These are phyloP conservation scores for Acropora yongei DNA, from an alignment of 64 coral and sea anemone species.

Conservation along the genomic window DNA sequence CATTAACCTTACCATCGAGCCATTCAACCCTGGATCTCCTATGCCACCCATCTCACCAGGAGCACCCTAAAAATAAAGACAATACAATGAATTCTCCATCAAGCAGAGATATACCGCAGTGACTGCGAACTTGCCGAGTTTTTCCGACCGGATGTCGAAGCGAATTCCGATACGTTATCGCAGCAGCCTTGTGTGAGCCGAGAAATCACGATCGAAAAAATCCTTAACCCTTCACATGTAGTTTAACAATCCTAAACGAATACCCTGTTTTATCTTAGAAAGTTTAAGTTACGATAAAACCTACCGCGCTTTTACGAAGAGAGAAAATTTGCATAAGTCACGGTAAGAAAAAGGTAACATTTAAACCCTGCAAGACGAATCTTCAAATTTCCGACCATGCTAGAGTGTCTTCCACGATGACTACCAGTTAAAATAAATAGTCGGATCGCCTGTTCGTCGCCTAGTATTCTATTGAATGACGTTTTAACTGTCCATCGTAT, in stretches of 20 bases:
- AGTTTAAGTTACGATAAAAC: no score
- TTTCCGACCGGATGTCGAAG: neutral
- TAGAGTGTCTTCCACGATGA: no score
- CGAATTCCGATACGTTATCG: neutral
- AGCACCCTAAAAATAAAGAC: neutral
- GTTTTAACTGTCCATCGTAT: neutral
- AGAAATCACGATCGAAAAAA: neutral
- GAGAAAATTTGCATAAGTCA: no score
- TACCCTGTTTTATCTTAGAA: no score
- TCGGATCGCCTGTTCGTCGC: no score
- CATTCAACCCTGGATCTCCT: slow-evolving; percentile 6
- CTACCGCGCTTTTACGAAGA: no score
- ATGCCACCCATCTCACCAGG: slow-evolving; percentile 10
- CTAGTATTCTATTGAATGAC: no score
- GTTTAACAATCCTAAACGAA: no score
- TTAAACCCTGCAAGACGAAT: no score
- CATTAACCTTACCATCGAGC: slow-evolving; percentile 11
- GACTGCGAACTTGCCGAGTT: neutral
- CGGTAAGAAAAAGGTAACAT: no score
- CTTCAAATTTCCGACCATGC: no score
- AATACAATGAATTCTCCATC: neutral
- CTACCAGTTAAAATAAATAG: no score
- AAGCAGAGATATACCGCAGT: neutral
- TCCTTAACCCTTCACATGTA: neutral
- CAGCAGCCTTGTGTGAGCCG: neutral